Base-by-base conservation (phyloP, 2,113 vertebrate species). In the Todiramphus chloris region DNA sequence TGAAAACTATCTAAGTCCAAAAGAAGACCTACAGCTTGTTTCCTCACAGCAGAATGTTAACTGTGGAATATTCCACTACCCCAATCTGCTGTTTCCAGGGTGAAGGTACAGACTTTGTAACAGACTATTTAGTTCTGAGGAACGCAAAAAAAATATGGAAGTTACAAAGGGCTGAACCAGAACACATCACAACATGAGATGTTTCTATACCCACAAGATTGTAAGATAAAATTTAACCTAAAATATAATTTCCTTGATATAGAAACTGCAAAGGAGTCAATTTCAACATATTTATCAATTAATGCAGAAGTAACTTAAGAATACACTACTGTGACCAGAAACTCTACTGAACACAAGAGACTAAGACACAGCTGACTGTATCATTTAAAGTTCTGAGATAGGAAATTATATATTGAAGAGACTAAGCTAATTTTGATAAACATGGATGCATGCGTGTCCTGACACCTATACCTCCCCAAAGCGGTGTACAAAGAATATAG, bases 361-460 rank as follows among this genome's bases (percentile, higher is more conserved):
- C 20, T 41, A 66, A 66, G 64, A 33, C 15, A 58, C 8, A 85
- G 50, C 0, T 78, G 27, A 74, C 41, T 50, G 18, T 11, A 55
- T 69, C 63, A 70, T 16, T 43, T 60, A 67, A 39, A 35, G 20
- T 44, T 79, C 67, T 60, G 10, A 83, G 18, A 44, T 2, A 50
- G 27, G 8, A 95, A 83, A 77, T 7, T 0, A 0, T 28, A 64
- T 28, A 83, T 81, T 70, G 25, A 92, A 12, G 33, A 59, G 18
- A 50, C 20, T 16, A 75, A 72, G 33, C 15, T 64, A 73, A 46
- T 31, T 79, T 75, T 12, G n/a, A 41, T 46, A 90, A 79, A 18
- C 12, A 63, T 1, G 1, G 75, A 48, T 4, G 2, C 0, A 0
- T 17, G 18, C 41, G 18, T 82, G 33, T 35, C 48, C 43, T 74